Percentiles rank a stretch among this genome's conserved stretches.
These are phyloP conservation scores for Dicyrtoma fusca DNA, from an alignment of 2,888 invertebrate species.

Conservation along the genomic window DNA sequence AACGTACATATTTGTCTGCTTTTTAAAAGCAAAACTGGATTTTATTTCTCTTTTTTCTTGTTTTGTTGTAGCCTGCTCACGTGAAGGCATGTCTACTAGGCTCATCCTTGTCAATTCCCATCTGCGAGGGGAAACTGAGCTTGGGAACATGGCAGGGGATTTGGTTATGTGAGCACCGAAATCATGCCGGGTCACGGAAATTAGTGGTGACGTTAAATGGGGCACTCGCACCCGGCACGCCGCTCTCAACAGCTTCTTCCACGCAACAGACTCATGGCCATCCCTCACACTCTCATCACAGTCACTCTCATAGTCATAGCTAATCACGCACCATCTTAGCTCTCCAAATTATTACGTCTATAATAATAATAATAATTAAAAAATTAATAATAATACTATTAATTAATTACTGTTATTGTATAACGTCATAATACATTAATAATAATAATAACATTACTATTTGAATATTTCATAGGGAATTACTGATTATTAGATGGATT, in stretches of 20 bases:
- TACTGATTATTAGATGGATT: too few species aligned
- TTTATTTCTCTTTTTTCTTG: not conserved
- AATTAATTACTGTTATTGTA: conserved; percentile 5
- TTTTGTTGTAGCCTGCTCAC: conserved; percentile 81
- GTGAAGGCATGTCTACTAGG: conserved; percentile 97
- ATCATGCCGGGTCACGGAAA: conserved; percentile 92
- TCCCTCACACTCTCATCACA: conserved; percentile 45
- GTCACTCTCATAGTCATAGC: conserved; percentile 55
- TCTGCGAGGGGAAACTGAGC: conserved; percentile 92
- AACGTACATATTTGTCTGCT: too few species aligned
- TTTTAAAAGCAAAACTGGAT: not conserved
- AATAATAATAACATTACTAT: not conserved
- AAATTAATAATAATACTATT: conserved; percentile 28
- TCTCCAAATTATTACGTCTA: conserved; percentile 40
- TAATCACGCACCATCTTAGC: conserved; percentile 52
- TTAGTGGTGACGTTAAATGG: conserved; percentile 86
- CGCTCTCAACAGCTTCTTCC: conserved; percentile 56
- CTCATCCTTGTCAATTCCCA: conserved; percentile 91
- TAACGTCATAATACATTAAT: conserved; percentile 2
- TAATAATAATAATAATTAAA: conserved; percentile 41
- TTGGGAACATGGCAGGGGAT: conserved; percentile 98
- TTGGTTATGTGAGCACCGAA: conserved; percentile 97
- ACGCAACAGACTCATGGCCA: conserved; percentile 48
- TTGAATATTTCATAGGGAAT: too few species aligned
- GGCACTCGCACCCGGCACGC: conserved; percentile 65